Conservation (phyloP, 1,140 invertebrate species). For the Drosophila rufa region DNA sequence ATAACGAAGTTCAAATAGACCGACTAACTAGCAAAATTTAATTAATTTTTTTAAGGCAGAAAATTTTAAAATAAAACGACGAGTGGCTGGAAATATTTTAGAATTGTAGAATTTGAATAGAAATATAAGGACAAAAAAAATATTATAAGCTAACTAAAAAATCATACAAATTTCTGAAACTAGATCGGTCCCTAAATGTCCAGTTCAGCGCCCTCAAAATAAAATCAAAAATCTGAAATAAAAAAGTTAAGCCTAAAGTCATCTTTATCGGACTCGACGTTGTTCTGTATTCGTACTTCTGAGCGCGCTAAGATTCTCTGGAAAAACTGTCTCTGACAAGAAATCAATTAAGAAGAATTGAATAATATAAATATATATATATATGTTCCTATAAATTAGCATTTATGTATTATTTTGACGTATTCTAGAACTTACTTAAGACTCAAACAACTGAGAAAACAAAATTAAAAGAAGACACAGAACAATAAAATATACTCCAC, state of each 20-base stretch:
- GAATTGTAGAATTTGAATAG: background rate
- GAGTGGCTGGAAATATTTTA: background rate
- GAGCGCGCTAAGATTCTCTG: too few species aligned
- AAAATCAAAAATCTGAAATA: too few species aligned
- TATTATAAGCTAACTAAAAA: background rate
- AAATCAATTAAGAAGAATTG: too few species aligned
- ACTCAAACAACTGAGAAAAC: background rate
- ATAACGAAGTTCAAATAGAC: too few species aligned
- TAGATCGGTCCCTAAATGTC: too few species aligned
- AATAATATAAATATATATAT: too few species aligned
- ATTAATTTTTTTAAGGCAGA: background rate
- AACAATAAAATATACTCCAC: slow-evolving; percentile 22
- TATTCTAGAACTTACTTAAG: background rate
- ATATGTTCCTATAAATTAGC: background rate
- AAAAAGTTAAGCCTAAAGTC: too few species aligned
- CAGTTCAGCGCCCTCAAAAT: too few species aligned
- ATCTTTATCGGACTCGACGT: too few species aligned
- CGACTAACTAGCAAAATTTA: background rate
- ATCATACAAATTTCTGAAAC: background rate
- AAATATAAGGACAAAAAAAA: background rate
- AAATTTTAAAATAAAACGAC: background rate
- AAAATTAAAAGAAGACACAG: background rate
- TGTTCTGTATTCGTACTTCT: too few species aligned
- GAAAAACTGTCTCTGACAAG: too few species aligned
- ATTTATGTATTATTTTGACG: background rate